These are phyloP conservation scores for Silurus asotus DNA, from an alignment of 2,113 vertebrate species.

Conservation along the genomic window DNA sequence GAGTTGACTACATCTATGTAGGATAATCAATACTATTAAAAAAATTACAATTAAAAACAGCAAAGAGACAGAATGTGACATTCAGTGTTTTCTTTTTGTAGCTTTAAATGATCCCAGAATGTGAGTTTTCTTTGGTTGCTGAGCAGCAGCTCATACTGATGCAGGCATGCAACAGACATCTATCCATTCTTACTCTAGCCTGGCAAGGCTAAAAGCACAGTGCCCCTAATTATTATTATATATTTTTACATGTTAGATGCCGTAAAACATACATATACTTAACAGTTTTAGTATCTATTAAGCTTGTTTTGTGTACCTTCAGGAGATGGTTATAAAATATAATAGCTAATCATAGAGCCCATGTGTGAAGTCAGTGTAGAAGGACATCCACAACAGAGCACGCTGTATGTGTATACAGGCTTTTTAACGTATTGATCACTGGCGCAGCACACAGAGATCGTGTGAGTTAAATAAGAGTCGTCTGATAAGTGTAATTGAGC, in stretches of 20 bases:
- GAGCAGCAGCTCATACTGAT: slow-evolving; percentile 60
- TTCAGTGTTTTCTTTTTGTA: neutral
- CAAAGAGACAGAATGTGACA: neutral
- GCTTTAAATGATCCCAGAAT: slow-evolving; percentile 40
- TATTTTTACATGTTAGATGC: neutral
- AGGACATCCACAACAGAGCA: neutral
- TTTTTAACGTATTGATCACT: slow-evolving; percentile 52
- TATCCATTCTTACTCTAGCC: neutral
- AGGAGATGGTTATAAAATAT: neutral
- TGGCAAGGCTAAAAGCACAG: neutral
- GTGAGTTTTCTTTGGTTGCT: slow-evolving; percentile 69
- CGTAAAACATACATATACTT: neutral
- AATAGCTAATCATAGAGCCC: neutral
- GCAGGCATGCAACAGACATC: slow-evolving; percentile 9
- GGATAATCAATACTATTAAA: neutral
- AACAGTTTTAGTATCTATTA: neutral
- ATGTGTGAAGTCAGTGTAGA: neutral
- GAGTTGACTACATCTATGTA: neutral
- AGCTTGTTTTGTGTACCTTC: neutral
- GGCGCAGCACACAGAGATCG: slow-evolving; percentile 14
- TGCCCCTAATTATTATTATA: neutral
- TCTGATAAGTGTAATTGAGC: slow-evolving; percentile 55
- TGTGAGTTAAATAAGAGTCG: slow-evolving; percentile 36
- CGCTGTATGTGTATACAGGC: slow-evolving; percentile 26
- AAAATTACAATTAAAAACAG: neutral